Conservation (phyloP, 2,113 vertebrate genomes). For the Rhabdornis inornatus region DNA sequence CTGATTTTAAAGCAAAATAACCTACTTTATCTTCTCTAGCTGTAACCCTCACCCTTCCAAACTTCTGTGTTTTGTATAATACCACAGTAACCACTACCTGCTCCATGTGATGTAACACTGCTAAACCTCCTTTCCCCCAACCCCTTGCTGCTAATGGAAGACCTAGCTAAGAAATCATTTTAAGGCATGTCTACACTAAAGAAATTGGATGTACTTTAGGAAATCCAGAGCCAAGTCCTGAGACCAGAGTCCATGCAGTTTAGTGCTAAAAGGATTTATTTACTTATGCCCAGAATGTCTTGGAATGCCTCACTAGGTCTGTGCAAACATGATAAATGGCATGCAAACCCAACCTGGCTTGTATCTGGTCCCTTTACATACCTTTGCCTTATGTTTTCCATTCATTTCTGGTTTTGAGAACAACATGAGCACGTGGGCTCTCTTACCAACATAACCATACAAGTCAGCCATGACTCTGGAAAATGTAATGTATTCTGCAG, state of each 20-base stretch:
- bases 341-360: background rate
- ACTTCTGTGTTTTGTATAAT: background rate
- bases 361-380: background rate
- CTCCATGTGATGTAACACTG: background rate
- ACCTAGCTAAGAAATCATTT: background rate
- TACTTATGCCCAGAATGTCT: background rate
- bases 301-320: background rate
- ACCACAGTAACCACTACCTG: background rate
- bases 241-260: background rate
- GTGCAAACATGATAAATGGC: background rate
- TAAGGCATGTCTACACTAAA: background rate
- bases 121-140: background rate
- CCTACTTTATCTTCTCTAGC: background rate
- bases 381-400: background rate
- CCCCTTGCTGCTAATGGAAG: background rate
- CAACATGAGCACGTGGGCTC: accelerated
- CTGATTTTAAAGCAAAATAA: background rate
- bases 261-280: background rate
- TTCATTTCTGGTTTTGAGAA: background rate
- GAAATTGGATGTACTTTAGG: background rate
- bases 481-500: background rate
- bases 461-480: background rate
- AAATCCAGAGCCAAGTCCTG: background rate
- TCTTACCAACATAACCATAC: background rate
- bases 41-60: background rate